Evolutionary conservation across 30 jellyfish, hydroid and myxozoan genomes (phyloP), one percentile per base, ranked within the genome.

Genomic region (Turritopsis rubra): DNA sequence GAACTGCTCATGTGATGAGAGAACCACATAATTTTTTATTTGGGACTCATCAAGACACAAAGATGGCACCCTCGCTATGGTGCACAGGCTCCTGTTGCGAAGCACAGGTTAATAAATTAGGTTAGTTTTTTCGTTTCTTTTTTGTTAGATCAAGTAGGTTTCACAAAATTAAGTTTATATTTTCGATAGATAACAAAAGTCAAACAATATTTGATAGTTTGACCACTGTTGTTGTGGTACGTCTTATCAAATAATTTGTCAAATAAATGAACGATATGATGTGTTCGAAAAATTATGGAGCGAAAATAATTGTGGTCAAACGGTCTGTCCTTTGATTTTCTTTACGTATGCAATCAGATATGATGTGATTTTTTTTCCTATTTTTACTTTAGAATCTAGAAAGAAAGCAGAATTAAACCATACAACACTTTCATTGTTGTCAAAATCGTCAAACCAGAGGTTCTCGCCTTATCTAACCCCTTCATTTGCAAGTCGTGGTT

Each of bases 81-180:
- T 68, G 77, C 30, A 68, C 77, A n/a, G 77, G 77, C 30, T 68
- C 77, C 28, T 68, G 77, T 68, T 68, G 77, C 30, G 30, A 68
- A 23, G 77, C 77, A 27, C 77, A 68, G 16, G 77, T 27, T 23
- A 1, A 27, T 68, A 68, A 68, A 68, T 68, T 68, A 68, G 77
- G 77, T 68, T 7, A n/a, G 16, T 68, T 60, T 21, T 60, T 18
- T 60, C 21, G 21, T 60, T 60, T 60, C 21, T 60, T 60, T 23
- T 60, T 60, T n/a, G n/a, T n/a, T n/a, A n/a, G n/a, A n/a, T n/a
- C n/a, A n/a, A n/a, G n/a, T n/a, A n/a, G n/a, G n/a, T n/a, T n/a
- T n/a, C n/a, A n/a, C n/a, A n/a, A n/a, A n/a, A n/a, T n/a, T n/a
- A n/a, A n/a, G n/a, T n/a, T n/a, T n/a, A n/a, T n/a, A n/a, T n/a